Evolutionary conservation across 2,888 invertebrate species (phyloP), one percentile per base, ranked within the genome.

Genomic region (Anagyrus pseudococci): DNA sequence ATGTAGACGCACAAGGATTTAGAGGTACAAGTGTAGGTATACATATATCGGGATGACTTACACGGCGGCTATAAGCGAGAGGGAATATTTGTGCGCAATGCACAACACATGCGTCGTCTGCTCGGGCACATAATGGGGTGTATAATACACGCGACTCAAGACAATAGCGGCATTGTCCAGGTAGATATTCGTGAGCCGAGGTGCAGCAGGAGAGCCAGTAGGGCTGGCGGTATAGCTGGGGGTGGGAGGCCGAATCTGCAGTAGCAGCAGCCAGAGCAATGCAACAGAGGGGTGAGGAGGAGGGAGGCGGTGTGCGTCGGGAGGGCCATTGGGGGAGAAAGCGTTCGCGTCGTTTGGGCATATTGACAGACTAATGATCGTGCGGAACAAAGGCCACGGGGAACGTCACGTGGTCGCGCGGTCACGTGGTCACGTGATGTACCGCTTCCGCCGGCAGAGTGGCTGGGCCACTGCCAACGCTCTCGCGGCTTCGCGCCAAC

Each of bases 341-440:
- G 55, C 22, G 20, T 69, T 72, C 75, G 74, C 78, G 76, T 77
- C 76, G 78, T 78, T 80, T 78, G 73, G 76, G 77, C 79, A 80
- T 80, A 80, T 80, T 79, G 80, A 79, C 79, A 80, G 80, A 79
- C 80, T 80, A 80, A 80, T 79, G 80, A 80, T 78, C 78, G 75
- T 73, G 69, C 70, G 71, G 77, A 79, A 79, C 80, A 80, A 80
- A 79, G 77, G 78, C 77, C 74, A 29, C 37, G 47, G 71, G 73
- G 76, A 75, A 75, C n/a, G 78, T 78, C 77, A 75, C 76, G 79
- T 75, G 76, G 76, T 29, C 43, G 26, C 49, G 58, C 41, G 64
- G 40, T 77, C 77, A 78, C 77, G 79, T 79, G 79, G 76, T 78
- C 74, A 73, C 73, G 77, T 80, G 80, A 80, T 79, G 80, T 77